Conservation (phyloP, 2,888 invertebrate genomes). For the Acanthosepion lycidas region DNA sequence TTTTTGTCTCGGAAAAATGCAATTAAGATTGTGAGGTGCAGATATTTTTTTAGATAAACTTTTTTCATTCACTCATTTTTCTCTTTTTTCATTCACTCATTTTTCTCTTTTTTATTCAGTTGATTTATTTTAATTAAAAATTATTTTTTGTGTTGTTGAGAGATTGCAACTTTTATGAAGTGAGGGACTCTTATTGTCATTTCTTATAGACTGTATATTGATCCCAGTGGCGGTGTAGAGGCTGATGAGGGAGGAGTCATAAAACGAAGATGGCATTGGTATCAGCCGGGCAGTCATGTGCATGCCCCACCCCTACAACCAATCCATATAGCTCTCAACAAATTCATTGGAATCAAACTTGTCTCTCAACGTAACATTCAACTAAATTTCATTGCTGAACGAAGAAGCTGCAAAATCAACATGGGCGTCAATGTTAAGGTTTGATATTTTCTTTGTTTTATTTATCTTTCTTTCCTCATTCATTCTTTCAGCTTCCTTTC, state of each 20-base stretch:
- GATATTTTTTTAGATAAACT: no score
- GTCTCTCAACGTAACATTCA: constrained; percentile 71
- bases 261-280: constrained; percentile 72
- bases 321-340: constrained; percentile 70
- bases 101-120: no score
- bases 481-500: constrained; percentile 55
- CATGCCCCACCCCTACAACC: constrained; percentile 75
- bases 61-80: no score
- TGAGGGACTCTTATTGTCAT: neutral
- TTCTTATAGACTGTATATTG: constrained; percentile 64
- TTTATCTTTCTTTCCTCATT: neutral
- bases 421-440: constrained; percentile 73
- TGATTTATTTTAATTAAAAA: no score
- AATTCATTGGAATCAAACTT: constrained; percentile 66
- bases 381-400: constrained; percentile 66
- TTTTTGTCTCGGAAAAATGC: no score
- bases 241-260: constrained; percentile 64
- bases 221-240: constrained; percentile 72
- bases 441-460: neutral
- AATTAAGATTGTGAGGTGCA: no score
- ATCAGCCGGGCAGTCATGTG: constrained; percentile 67
- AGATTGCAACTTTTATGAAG: no score
- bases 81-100: no score
- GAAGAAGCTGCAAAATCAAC: constrained; percentile 70
- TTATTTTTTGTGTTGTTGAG: no score